phyloP scores from a whole-genome alignment of 2,113 vertebrate genomes.

The Xiphophorus maculatus region DNA sequence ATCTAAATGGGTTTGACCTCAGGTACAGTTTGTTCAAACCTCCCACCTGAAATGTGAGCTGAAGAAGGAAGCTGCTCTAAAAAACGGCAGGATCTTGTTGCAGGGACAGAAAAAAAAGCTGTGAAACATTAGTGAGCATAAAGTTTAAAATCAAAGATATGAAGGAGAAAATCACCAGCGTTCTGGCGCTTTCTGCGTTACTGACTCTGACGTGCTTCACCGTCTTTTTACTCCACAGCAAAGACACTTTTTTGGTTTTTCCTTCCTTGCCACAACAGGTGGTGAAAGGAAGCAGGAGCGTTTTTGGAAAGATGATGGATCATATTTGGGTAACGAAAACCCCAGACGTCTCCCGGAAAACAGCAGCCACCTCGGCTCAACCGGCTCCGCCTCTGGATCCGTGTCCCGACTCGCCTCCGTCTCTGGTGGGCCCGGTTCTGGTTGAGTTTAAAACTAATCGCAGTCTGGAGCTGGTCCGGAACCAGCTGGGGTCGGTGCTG shows the following conservation, averaged over 20 bases:
- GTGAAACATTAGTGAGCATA: not conserved
- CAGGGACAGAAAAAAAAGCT: not conserved
- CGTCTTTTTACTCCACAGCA: not conserved
- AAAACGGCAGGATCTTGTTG: not conserved
- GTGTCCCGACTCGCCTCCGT: slow-evolving; percentile 52
- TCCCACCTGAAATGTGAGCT: no score
- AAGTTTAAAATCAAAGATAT: accelerated
- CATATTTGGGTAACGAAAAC: not conserved
- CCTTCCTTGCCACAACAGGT: accelerated
- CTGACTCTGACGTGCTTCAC: not conserved
- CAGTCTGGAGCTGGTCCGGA: slow-evolving; percentile 57
- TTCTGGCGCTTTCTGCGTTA: not conserved
- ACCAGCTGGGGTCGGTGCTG: slow-evolving; percentile 61
- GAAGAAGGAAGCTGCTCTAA: no score
- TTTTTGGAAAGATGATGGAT: not conserved
- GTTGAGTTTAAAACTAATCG: slow-evolving; percentile 84
- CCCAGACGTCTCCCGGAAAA: not conserved
- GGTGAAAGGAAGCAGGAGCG: accelerated
- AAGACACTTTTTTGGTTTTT: accelerated
- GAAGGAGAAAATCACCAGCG: not conserved
- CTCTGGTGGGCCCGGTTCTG: slow-evolving; percentile 81
- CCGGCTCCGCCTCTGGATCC: not conserved
- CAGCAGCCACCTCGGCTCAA: not conserved
- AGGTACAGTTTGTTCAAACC: no score
- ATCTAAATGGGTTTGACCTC: no score